Evolutionary conservation across 1,140 invertebrate species (phyloP).

Genomic region (Drosophila fuyamai): DNA sequence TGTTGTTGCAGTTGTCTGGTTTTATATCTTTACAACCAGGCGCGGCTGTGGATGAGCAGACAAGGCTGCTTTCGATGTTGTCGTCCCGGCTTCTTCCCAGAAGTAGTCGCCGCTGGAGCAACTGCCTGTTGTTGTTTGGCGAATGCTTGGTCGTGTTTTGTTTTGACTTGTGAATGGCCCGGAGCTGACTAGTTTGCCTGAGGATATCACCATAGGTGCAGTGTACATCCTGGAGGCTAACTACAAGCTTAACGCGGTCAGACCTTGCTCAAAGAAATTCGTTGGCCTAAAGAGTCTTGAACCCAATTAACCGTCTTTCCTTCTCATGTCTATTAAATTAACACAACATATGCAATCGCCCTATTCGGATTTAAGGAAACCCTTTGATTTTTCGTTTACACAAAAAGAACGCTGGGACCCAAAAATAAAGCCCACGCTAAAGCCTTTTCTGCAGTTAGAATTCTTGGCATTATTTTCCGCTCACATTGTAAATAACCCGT

Average conservation of each 20-base stretch:
- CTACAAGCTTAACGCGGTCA: constrained; percentile 5
- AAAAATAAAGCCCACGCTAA: constrained; percentile 52
- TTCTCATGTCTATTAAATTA: not conserved
- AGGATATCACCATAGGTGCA: constrained; percentile 33
- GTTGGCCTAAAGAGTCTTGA: constrained; percentile 4
- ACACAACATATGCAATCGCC: not conserved
- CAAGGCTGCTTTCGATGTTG: constrained; percentile 18
- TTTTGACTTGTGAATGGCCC: constrained; percentile 43
- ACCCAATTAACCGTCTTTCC: too few relatives aligned
- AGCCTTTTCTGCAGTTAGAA: constrained; percentile 24
- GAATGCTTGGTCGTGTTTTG: constrained; percentile 32
- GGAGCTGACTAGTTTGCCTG: constrained; percentile 24
- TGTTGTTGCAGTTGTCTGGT: constrained; percentile 77
- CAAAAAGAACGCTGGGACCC: constrained; percentile 9
- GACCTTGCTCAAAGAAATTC: constrained; percentile 2
- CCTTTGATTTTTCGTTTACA: constrained; percentile 24
- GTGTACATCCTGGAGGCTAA: constrained; percentile 12
- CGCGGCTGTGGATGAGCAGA: constrained; percentile 68
- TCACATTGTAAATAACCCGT: constrained; percentile 49
- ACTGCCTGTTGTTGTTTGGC: constrained; percentile 18
- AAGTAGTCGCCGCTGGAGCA: constrained; percentile 1
- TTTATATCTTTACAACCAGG: constrained; percentile 82
- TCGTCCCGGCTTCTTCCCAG: constrained; percentile 17
- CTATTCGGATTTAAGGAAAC: constrained; percentile 11
- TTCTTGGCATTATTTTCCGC: constrained; percentile 49